Percentiles rank a stretch among this genome's conserved stretches.
Evolutionary conservation across 2,797 vertebrate genomes (phyloP).

Genomic region (Falco berigora): DNA sequence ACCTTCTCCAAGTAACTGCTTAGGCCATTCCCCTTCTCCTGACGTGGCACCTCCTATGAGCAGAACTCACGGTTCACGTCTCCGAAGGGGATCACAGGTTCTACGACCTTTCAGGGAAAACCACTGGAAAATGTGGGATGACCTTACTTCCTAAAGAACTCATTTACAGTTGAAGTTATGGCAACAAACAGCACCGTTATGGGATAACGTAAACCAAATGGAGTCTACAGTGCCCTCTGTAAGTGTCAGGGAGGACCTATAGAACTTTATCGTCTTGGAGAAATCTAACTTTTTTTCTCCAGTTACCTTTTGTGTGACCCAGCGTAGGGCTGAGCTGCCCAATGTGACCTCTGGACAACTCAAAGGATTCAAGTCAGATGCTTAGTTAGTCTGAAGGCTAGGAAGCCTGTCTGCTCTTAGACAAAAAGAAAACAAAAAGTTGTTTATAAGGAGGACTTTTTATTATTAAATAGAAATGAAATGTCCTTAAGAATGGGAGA

Average conservation of each 20-base stretch:
- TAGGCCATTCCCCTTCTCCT: not conserved
- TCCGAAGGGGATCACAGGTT: not conserved
- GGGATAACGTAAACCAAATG: not conserved
- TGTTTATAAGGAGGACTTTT: not conserved
- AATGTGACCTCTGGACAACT: not conserved
- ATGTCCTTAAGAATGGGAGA: not conserved
- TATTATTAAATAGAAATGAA: not conserved
- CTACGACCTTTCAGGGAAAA: not conserved
- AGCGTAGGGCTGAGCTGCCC: not conserved
- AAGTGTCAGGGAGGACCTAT: not conserved
- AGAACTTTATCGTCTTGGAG: not conserved
- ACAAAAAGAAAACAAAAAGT: not conserved
- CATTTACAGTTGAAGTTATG: not conserved
- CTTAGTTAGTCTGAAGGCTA: not conserved
- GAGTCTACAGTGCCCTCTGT: rapidly evolving
- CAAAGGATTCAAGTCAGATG: not conserved
- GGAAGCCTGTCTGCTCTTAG: not conserved
- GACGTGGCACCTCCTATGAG: not conserved
- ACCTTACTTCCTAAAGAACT: not conserved
- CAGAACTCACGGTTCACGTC: not conserved
- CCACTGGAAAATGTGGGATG: not conserved
- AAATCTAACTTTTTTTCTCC: not conserved
- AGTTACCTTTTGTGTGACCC: not conserved
- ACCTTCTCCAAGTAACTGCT: not conserved
- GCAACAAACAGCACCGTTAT: not conserved